Percentiles rank a stretch among this genome's conserved stretches.
Conservation (phyloP, 2,113 vertebrate species). For the Anoura caudifer region DNA sequence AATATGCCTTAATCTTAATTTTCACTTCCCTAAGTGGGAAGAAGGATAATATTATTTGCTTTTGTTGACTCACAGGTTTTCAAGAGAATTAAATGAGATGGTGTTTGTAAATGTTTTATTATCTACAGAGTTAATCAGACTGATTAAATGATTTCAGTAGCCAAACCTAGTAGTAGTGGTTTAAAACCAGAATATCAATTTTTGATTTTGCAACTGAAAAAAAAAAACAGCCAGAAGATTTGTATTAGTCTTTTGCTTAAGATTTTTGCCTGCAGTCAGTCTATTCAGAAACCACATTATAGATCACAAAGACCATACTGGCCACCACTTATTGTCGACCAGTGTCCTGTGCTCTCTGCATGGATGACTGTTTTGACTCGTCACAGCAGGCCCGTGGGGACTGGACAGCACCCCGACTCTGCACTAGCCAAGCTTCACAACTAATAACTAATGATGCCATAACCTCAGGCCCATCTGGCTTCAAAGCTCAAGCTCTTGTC, state of each 20-base stretch:
- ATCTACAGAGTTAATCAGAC: background rate
- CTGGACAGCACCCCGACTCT: background rate
- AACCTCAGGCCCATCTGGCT: background rate
- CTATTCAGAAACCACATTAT: background rate
- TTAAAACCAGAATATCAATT: background rate
- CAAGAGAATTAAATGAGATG: background rate
- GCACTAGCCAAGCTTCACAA: background rate
- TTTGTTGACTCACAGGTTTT: background rate
- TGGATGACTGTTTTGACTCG: background rate
- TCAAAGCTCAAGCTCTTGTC: background rate
- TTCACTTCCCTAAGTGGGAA: background rate
- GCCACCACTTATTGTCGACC: background rate
- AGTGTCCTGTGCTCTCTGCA: fast-evolving
- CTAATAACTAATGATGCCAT: background rate
- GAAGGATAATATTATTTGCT: background rate
- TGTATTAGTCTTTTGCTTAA: background rate
- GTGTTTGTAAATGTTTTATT: background rate
- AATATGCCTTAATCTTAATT: background rate
- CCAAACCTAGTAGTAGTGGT: background rate
- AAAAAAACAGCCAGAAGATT: background rate
- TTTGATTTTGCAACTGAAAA: background rate
- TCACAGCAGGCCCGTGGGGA: background rate
- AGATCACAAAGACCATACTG: background rate
- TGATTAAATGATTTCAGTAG: background rate
- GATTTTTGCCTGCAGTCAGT: background rate